Evolutionary conservation across 2,113 vertebrate species (phyloP), one percentile per base, ranked within the genome.

Genomic region (Psilopogon haemacephalus): DNA sequence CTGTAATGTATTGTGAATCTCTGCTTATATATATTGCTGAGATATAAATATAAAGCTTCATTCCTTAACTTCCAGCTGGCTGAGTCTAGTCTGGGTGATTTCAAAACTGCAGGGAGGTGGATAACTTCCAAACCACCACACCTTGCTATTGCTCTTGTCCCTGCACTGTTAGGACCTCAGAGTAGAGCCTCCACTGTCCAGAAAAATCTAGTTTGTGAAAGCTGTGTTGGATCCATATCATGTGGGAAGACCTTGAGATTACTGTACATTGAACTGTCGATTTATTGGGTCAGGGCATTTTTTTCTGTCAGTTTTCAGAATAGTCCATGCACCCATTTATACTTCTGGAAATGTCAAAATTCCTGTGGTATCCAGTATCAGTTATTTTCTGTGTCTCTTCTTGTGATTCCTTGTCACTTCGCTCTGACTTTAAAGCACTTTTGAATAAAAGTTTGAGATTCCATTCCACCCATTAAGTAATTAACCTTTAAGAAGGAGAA

Each of bases 131-230:
- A n/a, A n/a, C n/a, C n/a, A n/a, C n/a, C n/a, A n/a, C n/a, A n/a
- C n/a, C n/a, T n/a, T n/a, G n/a, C n/a, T n/a, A n/a, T n/a, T n/a
- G n/a, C n/a, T n/a, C n/a, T n/a, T n/a, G n/a, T n/a, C n/a, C n/a
- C n/a, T n/a, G n/a, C n/a, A n/a, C n/a, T n/a, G n/a, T n/a, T n/a
- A n/a, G n/a, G n/a, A n/a, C n/a, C n/a, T n/a, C n/a, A n/a, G n/a
- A n/a, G n/a, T n/a, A n/a, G n/a, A n/a, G 95, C 98, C 99, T 72
- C 98, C 99, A 1, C 97, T 98, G 60, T 98, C 99, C 35, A 98
- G 98, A 72, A 99, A 99, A 95, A 98, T 99, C 77, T 99, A 97
- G 98, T 86, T 82, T 93, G 86, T 1, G 1, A 69, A 95, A 89
- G 87, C 91, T 46, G 28, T 64, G 26, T 71, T 95, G 95, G 95